Conservation (phyloP, 2,797 vertebrate species). For the Pygocentrus nattereri region DNA sequence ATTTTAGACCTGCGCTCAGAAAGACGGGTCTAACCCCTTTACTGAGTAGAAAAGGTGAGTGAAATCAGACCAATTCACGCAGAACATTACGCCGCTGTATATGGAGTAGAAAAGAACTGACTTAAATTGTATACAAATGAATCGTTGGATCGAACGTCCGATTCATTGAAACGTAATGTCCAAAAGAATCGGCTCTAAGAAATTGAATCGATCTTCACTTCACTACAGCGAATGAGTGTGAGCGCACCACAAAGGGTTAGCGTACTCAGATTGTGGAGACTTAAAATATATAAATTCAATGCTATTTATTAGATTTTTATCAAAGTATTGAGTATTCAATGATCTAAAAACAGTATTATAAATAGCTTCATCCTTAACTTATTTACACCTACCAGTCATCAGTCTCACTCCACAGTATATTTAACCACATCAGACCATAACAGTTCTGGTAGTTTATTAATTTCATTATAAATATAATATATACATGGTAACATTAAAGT, state of each 20-base stretch:
- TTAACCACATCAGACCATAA: conserved; percentile 37
- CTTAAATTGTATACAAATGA: neutral
- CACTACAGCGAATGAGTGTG: neutral
- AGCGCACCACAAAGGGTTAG: neutral
- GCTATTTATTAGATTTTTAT: neutral
- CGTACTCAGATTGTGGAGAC: neutral
- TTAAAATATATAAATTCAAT: neutral
- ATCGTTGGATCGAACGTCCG: neutral
- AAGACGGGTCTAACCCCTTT: neutral
- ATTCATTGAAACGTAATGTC: neutral
- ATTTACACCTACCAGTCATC: neutral
- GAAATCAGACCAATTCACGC: too few species aligned
- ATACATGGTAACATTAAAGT: conserved; percentile 75
- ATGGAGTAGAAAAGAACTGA: neutral
- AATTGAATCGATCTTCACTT: neutral
- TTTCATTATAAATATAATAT: conserved; percentile 85
- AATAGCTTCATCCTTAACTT: too few species aligned
- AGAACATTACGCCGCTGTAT: too few species aligned
- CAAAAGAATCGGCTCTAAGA: neutral
- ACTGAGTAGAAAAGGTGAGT: neutral
- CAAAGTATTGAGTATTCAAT: neutral
- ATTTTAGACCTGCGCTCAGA: neutral
- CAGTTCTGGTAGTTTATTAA: conserved; percentile 74
- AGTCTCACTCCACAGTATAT: neutral
- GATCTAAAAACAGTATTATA: too few species aligned